These are phyloP conservation scores for Nansenia antarctica DNA, from an alignment of 2,113 vertebrate genomes.

Conservation along the genomic window DNA sequence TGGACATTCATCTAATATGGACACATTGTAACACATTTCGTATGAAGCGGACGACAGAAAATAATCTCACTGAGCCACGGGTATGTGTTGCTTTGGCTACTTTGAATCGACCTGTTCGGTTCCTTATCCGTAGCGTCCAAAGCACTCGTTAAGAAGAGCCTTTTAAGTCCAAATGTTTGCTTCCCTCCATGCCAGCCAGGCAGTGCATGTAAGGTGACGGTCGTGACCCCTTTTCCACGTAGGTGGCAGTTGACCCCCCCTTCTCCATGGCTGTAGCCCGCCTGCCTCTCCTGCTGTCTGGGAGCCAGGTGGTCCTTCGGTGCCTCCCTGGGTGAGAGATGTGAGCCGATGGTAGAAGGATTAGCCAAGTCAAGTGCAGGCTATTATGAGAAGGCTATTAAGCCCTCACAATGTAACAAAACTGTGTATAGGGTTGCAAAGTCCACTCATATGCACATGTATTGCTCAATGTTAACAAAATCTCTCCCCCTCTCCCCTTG, in stretches of 20 bases:
- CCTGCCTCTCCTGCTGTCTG: constrained; percentile 51
- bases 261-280: background rate
- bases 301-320: constrained; percentile 63
- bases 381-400: background rate
- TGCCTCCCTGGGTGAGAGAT: constrained; percentile 39
- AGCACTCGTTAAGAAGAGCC: constrained; percentile 24
- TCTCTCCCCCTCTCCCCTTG: too few species aligned
- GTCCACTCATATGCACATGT: background rate
- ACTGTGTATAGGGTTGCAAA: too few species aligned
- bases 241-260: constrained; percentile 2
- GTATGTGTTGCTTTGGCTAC: too few species aligned
- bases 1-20: too few species aligned
- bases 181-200: constrained; percentile 24
- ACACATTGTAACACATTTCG: too few species aligned
- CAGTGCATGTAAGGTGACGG: constrained; percentile 25
- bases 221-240: constrained; percentile 31
- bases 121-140: background rate
- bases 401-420: background rate
- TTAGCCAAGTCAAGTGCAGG: background rate
- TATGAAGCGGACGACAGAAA: too few species aligned
- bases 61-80: too few species aligned
- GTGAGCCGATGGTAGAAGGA: background rate
- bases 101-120: too few species aligned
- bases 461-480: background rate
- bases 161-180: constrained; percentile 17